These are phyloP conservation scores for Pseudococcus jackbeardsleyi DNA, from an alignment of 2,888 invertebrate genomes.

Conservation along the genomic window DNA sequence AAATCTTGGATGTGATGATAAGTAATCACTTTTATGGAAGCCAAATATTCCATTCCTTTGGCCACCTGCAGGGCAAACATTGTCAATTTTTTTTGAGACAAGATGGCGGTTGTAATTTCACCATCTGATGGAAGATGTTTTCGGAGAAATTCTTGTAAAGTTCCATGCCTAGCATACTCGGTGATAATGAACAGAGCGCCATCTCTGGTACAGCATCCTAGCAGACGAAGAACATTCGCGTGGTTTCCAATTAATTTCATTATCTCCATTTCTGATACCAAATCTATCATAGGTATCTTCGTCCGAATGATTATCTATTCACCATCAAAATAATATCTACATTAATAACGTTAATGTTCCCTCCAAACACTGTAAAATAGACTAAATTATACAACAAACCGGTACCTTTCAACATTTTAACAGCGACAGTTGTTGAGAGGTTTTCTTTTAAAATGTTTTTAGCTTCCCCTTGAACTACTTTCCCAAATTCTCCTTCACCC, in stretches of 20 bases:
- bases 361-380: not conserved
- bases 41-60: not conserved
- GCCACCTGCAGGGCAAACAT: conserved; percentile 79
- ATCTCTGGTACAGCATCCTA: conserved; percentile 74
- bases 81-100: conserved; percentile 82
- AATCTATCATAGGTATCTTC: conserved; percentile 95
- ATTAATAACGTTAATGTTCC: not conserved
- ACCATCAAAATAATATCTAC: not conserved
- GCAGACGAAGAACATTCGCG: conserved; percentile 95
- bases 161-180: conserved; percentile 91
- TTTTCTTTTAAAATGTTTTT: not conserved
- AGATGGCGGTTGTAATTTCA: not conserved
- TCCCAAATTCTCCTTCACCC: not conserved
- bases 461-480: not conserved
- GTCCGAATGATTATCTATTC: conserved; percentile 80
- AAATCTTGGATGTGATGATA: too few species aligned
- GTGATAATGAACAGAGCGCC: conserved; percentile 91
- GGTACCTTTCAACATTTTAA: not conserved
- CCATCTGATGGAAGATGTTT: conserved; percentile 78
- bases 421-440: not conserved
- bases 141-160: conserved; percentile 92
- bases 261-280: conserved; percentile 98
- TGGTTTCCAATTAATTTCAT: conserved; percentile 99
- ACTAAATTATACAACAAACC: too few species aligned
- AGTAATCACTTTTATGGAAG: conserved; percentile 76